phyloP scores from a whole-genome alignment of 2,113 vertebrate species.

The Sebastes fasciatus region DNA sequence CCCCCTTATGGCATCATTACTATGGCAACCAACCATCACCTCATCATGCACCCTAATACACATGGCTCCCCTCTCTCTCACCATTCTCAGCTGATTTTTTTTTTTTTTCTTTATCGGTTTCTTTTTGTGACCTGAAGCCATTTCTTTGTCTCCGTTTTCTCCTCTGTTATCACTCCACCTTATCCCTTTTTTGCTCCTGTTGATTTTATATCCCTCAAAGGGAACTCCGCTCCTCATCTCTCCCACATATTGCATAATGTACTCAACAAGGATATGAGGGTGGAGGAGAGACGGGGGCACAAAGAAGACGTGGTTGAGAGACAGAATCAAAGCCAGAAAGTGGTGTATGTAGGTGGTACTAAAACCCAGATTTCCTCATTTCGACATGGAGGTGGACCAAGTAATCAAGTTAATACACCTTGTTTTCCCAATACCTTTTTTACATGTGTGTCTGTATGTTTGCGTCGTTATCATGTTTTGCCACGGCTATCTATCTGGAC shows the following conservation, averaged over 20 bases:
- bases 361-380: slow-evolving; percentile 27
- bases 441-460: not conserved
- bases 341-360: slow-evolving; percentile 16
- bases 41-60: slow-evolving; percentile 53
- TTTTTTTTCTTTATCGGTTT: not conserved
- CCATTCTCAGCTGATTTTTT: slow-evolving; percentile 24
- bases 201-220: slow-evolving; percentile 44
- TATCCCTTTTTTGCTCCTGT: slow-evolving; percentile 19
- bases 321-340: not conserved
- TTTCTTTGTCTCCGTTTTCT: slow-evolving; percentile 9
- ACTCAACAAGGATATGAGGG: slow-evolving; percentile 5
- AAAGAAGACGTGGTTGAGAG: not conserved
- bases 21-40: slow-evolving; percentile 68
- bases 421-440: not conserved
- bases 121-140: slow-evolving; percentile 1
- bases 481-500: slow-evolving; percentile 2
- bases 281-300: slow-evolving; percentile 13
- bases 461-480: slow-evolving; percentile 39
- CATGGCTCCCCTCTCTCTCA: slow-evolving; percentile 25
- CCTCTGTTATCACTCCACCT: not conserved
- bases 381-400: slow-evolving; percentile 16
- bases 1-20: slow-evolving; percentile 68
- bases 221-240: not conserved
- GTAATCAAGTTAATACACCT: not conserved
- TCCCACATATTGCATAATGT: slow-evolving; percentile 27